Base-by-base conservation (phyloP, 2,113 vertebrate species). In the Mugil cephalus region DNA sequence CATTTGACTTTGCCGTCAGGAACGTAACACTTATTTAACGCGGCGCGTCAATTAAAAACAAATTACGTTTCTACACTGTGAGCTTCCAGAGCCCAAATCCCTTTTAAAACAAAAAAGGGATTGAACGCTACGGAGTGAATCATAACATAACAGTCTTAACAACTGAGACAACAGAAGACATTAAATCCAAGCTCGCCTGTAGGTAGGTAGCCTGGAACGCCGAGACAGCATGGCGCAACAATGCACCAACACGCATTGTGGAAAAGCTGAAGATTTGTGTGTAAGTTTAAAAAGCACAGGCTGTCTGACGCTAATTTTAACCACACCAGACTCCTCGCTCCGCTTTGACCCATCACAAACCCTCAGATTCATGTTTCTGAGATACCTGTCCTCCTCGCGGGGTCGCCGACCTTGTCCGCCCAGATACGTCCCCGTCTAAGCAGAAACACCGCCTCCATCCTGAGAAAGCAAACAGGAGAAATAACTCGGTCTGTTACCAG, bases 401-500 rank as follows among this genome's bases (percentile, higher is more conserved):
- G 87, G 82, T 87, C 63, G 7, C 61, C 56, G 65, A 70, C 77
- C 83, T 36, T 83, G 89, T 83, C 74, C 79, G 24, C 19, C 46
- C 50, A 67, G 17, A 83, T 74, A 40, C 36, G 47, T 83, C 62
- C 64, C 36, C 10, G 1, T 39, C 58, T 62, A 40, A 69, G 66
- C 53, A 71, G 47, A 72, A 69, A 70, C 9, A 59, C 60, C 65
- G 61, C 64, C 73, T 42, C 47, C 68, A 77, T 78, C 43, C 74
- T 45, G 36, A 24, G 39, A 62, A 79, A 80, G 59, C 73, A 64
- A 71, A 73, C 8, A 55, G 24, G 45, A 56, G 64, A 56, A 2
- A 30, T 30, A 69, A 62, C 40, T 30, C 53, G 24, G 15, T 66
- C 50, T 53, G 38, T 75, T 54, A 24, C n/a, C 15, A 43, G 58